Base-by-base conservation (phyloP, 2,797 vertebrate species). In the Hemibagrus guttatus region DNA sequence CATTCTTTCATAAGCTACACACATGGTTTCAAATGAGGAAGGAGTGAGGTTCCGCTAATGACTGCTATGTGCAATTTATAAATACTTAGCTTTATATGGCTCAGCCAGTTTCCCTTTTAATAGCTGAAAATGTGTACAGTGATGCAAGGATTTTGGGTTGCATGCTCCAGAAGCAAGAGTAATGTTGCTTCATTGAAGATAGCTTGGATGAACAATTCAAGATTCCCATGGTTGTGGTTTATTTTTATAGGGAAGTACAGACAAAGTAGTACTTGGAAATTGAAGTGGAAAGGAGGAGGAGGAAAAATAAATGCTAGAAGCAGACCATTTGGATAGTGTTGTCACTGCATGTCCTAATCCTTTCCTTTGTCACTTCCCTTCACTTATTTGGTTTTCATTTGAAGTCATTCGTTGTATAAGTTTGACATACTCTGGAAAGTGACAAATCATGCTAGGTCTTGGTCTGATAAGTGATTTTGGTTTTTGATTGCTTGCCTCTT, bases 141-240 rank as follows among this genome's bases (percentile, higher is more conserved):
- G 74, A 90, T 75, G 58, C 61, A 85, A 85, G 52, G 52, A 75
- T 64, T 54, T 80, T 42, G 31, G 35, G 66, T 23, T 13, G 17
- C 49, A 80, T 63, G 66, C 42, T 83, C 28, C 52, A 85, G n/a
- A 79, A 83, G 83, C 28, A 74, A 66, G 19, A 82, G 79, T 68
- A 35, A 82, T 85, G 85, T 74, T 88, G n/a, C 79, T 76, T 49
- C 72, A 87, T 26, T 81, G 52, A 49, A 78, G 64, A 87, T 84
- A 82, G 86, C 58, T 81, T 86, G 80, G 74, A 88, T 42, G 58
- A 74, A 85, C 81, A 85, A 81, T 76, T 76, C 72, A 85, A 66
- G 58, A 88, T 83, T 89, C 87, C 81, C 84, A 89, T 81, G 85
- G 84, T 75, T 87, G 87, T 86, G 81, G 81, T 88, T 89, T 84